Evolutionary conservation across 1,140 invertebrate genomes (phyloP), one percentile per base, ranked within the genome.

Genomic region (Brachionus calyciflorus): DNA sequence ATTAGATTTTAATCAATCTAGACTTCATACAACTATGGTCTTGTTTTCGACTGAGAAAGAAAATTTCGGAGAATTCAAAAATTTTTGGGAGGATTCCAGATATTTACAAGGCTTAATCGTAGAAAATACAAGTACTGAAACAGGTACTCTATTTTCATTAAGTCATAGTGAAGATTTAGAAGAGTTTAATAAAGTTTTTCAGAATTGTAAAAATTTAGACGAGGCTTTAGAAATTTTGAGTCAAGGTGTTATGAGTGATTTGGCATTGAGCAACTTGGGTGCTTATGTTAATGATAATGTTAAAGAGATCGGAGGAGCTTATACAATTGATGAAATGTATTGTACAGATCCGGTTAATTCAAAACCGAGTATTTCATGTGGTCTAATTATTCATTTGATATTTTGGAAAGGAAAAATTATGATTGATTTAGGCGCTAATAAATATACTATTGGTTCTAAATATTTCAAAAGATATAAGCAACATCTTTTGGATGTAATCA

Each of bases 391-490:
- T 17, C 69, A 73, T 41, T 73, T 73, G 14, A 51, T 73, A n/a
- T 73, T 51, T 37, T 73, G 69, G 69, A 73, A 73, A 24, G 33
- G n/a, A 14, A 49, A 73, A 55, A 40, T 73, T 24, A 73, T 73
- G 69, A 24, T 73, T 19, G 19, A 73, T 7, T 55, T 73, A 10
- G 69, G 69, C 9, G 69, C 69, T 19, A 73, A 73, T 10, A 55
- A 49, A 14, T 49, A 9, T 33, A 2, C 19, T 17, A 40, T 73
- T 9, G 69, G 46, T 12, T 30, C 44, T 19, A 37, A 37, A 10
- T 73, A 51, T 30, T 73, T 73, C 28, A 26, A 73, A 73, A 49
- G 60, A 65, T 65, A 44, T 12, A 65, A 65, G 26, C 60, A 65
- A 65, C n/a, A 44, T 19, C 19, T 65, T n/a, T 9, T 65, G 2